These are phyloP conservation scores for Allobates femoralis DNA, from an alignment of 2,797 vertebrate species.

Conservation along the genomic window DNA sequence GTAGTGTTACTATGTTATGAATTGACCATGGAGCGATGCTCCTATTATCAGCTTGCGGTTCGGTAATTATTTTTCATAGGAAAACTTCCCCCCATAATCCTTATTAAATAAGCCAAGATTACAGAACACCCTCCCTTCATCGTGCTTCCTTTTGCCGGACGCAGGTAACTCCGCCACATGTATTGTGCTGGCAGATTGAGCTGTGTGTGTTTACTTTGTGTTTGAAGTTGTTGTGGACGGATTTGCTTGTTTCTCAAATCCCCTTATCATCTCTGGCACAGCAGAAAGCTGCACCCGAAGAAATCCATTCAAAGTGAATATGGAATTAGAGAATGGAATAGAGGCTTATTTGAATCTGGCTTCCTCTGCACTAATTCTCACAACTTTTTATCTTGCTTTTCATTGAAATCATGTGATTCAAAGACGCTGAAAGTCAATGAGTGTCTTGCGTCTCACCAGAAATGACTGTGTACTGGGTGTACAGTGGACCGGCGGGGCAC, in stretches of 20 bases:
- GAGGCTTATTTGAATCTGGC: slow-evolving; percentile 22
- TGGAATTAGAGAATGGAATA: slow-evolving; percentile 25
- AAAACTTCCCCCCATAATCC: neutral
- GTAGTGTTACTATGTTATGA: neutral
- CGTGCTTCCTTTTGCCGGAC: neutral
- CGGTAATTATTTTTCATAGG: slow-evolving; percentile 27
- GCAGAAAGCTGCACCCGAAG: slow-evolving; percentile 16
- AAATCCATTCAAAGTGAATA: slow-evolving; percentile 55
- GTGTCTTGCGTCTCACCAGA: neutral
- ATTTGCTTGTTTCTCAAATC: slow-evolving; percentile 46
- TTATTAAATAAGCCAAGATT: slow-evolving; percentile 25
- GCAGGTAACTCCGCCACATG: neutral
- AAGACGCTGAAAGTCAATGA: neutral
- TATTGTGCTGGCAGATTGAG: neutral
- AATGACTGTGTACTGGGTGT: neutral
- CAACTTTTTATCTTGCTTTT: slow-evolving; percentile 9
- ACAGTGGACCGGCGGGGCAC: neutral
- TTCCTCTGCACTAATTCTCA: neutral
- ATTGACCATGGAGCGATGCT: neutral
- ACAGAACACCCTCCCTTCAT: neutral
- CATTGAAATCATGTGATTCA: slow-evolving; percentile 6
- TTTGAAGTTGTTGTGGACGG: slow-evolving; percentile 25
- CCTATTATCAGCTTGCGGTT: neutral
- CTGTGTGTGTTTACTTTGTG: slow-evolving; percentile 23
- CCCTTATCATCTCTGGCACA: slow-evolving; percentile 49